phyloP scores from a whole-genome alignment of 2,797 vertebrate species.

The Alouatta caraya region DNA sequence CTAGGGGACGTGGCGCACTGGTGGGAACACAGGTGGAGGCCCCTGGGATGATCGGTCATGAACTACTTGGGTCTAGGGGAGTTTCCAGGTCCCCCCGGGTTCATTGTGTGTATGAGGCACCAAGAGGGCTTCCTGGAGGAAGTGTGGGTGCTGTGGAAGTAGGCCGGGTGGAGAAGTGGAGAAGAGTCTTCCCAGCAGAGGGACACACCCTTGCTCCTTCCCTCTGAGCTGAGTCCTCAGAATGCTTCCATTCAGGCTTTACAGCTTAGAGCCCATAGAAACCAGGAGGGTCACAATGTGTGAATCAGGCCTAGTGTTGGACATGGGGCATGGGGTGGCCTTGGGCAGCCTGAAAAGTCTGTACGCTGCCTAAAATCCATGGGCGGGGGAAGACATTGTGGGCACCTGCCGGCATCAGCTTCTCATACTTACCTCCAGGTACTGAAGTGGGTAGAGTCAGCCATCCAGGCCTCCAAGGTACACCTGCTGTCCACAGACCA shows the following conservation, averaged over 20 bases:
- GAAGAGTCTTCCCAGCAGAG: background rate
- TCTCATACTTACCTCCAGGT: conserved; percentile 84
- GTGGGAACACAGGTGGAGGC: background rate
- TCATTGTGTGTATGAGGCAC: background rate
- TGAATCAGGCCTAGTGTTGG: background rate
- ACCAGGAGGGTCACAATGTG: background rate
- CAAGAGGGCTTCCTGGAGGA: background rate
- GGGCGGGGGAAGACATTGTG: background rate
- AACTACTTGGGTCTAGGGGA: background rate
- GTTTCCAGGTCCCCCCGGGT: background rate
- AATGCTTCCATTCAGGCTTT: background rate
- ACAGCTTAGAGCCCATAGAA: background rate
- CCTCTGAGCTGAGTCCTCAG: background rate
- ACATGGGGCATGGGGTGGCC: too few species aligned
- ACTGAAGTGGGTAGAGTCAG: conserved; percentile 97
- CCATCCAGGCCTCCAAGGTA: conserved; percentile 94
- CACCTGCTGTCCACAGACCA: conserved; percentile 95
- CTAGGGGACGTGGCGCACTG: too few species aligned
- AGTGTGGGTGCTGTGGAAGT: background rate
- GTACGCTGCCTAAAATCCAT: background rate
- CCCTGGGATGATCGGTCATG: background rate
- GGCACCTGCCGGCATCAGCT: rapidly evolving
- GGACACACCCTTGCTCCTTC: background rate
- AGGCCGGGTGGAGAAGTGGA: background rate
- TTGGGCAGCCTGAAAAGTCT: background rate